These are phyloP conservation scores for Sarcophaga caerulescens DNA, from an alignment of 2,888 invertebrate genomes.

Conservation along the genomic window DNA sequence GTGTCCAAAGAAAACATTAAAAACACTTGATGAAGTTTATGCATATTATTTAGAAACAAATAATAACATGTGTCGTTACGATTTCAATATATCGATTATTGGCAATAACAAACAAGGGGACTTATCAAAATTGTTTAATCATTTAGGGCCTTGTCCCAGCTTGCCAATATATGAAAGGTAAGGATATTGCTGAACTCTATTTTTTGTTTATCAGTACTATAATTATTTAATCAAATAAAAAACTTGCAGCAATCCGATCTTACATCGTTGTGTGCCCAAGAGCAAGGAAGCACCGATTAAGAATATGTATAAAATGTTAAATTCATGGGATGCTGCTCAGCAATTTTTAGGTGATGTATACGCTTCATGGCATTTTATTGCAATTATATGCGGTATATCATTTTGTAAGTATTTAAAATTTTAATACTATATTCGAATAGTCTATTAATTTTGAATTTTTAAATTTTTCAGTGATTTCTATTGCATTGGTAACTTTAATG, in stretches of 20 bases:
- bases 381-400: slow-evolving; percentile 89
- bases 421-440: not conserved
- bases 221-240: not conserved
- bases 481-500: slow-evolving; percentile 91
- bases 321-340: slow-evolving; percentile 94
- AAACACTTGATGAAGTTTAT: slow-evolving; percentile 85
- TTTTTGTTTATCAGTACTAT: not conserved
- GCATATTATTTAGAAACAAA: slow-evolving; percentile 88
- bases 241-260: slow-evolving; percentile 85
- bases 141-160: slow-evolving; percentile 89
- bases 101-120: slow-evolving; percentile 80
- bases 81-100: slow-evolving; percentile 84
- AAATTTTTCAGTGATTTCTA: slow-evolving; percentile 87
- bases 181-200: slow-evolving; percentile 26
- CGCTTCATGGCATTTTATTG: slow-evolving; percentile 92
- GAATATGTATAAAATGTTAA: slow-evolving; percentile 90
- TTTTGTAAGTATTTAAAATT: slow-evolving; percentile 84
- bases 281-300: slow-evolving; percentile 85
- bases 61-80: slow-evolving; percentile 89
- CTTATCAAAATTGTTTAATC: slow-evolving; percentile 79
- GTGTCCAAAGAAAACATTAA: slow-evolving; percentile 88
- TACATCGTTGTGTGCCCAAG: slow-evolving; percentile 94
- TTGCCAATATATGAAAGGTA: slow-evolving; percentile 90
- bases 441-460: not conserved
- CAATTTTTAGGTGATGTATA: slow-evolving; percentile 94